Base-by-base conservation (phyloP, 2,797 vertebrate species). In the Centroberyx gerrardi region DNA sequence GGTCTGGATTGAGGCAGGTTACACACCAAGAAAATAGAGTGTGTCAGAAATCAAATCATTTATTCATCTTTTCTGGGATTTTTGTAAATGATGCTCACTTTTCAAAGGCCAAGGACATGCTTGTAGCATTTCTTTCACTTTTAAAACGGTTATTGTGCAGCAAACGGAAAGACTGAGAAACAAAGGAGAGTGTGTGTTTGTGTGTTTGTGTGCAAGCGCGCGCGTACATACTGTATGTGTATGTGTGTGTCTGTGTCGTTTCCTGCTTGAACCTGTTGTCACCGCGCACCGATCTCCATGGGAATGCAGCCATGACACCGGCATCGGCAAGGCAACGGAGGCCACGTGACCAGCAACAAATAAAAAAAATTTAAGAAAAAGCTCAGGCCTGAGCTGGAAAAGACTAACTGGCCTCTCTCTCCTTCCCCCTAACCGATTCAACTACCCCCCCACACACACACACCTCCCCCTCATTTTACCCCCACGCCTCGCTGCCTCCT, bases 271-370 rank as follows among this genome's bases (percentile, higher is more conserved):
- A 90, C 81, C 76, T 87, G 82, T 68, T 48, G 56, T 40, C 29
- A 59, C 12, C 13, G 55, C 59, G 62, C 61, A 74, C 76, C 75
- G 66, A 74, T 80, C 71, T 84, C 78, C 68, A 83, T 52, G 53
- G 78, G 76, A 86, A 76, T 66, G 75, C 36, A 38, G 72, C 66
- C 80, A 78, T 77, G 86, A 86, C 68, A 75, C 62, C 18, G 63
- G 56, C 67, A 77, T 80, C 44, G 69, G 75, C 82, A 81, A 87
- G 88, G 85, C 83, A 85, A 88, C 87, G 40, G 18, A 7, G 18
- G 78, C 80, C 86, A 94, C 38, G 60, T 92, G 86, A 89, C 63
- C 65, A 0, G 44, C 62, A 22, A 80, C 80, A 53, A 83, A 22
- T 22, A 22, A 22, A 22, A 22, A 22, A 22, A 22, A n/a, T n/a